Percentiles rank a stretch among this genome's conserved stretches.
These are phyloP conservation scores for Protodeltote pygarga DNA, from an alignment of 2,888 invertebrate genomes.

Conservation along the genomic window DNA sequence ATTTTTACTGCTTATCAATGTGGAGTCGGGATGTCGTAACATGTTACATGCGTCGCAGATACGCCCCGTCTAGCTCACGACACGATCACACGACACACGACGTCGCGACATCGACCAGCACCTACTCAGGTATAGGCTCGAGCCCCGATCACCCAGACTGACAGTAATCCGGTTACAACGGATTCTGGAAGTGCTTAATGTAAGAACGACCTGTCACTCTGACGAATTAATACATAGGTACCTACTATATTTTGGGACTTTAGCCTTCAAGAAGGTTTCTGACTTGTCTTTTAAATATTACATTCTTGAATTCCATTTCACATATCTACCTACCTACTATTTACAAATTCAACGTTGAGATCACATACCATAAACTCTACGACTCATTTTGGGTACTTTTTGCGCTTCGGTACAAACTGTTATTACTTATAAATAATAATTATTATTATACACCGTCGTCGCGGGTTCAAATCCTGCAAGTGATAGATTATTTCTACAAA, in stretches of 20 bases:
- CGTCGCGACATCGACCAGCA: background rate
- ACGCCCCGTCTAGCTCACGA: too few species aligned
- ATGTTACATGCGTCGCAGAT: slow-evolving; percentile 2
- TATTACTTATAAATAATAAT: too few species aligned
- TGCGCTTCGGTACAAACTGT: too few species aligned
- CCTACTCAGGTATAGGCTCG: background rate
- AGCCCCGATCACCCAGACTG: slow-evolving; percentile 1
- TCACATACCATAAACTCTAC: too few species aligned
- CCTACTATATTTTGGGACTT: slow-evolving; percentile 14
- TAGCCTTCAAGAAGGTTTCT: slow-evolving; percentile 11
- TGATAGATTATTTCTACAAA: too few species aligned
- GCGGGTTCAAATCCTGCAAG: too few species aligned
- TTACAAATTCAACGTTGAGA: too few species aligned
- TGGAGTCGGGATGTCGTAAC: slow-evolving; percentile 1
- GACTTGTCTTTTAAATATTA: slow-evolving; percentile 5
- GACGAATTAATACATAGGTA: slow-evolving; percentile 10
- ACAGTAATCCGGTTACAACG: slow-evolving; percentile 29
- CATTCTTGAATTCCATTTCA: slow-evolving; percentile 1
- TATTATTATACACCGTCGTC: too few species aligned
- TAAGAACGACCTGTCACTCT: slow-evolving; percentile 16
- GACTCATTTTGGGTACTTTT: too few species aligned
- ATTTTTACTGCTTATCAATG: too few species aligned
- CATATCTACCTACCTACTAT: too few species aligned
- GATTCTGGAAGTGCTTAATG: slow-evolving; percentile 13
- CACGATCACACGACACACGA: background rate